phyloP scores from a whole-genome alignment of 2,888 invertebrate species.

The Neoascia interrupta region DNA sequence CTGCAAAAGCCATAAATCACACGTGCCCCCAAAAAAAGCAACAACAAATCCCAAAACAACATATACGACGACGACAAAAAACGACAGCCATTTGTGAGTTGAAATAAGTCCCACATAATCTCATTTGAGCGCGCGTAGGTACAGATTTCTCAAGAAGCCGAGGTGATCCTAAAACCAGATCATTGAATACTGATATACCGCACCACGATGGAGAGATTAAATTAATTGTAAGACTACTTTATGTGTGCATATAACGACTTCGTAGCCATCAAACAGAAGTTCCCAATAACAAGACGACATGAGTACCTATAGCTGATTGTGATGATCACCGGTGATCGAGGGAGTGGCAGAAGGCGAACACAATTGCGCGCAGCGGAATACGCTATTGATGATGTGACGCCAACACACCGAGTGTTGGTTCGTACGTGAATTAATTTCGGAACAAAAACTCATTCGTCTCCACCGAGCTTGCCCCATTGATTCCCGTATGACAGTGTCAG shows the following conservation, averaged over 20 bases:
- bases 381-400: constrained; percentile 48
- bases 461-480: not conserved
- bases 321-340: constrained; percentile 51
- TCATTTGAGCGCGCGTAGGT: constrained; percentile 54
- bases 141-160: constrained; percentile 64
- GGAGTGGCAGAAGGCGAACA: constrained; percentile 62
- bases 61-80: not conserved
- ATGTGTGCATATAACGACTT: constrained; percentile 63
- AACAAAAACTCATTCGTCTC: constrained; percentile 36
- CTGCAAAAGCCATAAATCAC: constrained; percentile 62
- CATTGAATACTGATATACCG: constrained; percentile 60
- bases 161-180: constrained; percentile 65
- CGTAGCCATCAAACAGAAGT: constrained; percentile 66
- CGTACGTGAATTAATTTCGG: constrained; percentile 62
- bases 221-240: constrained; percentile 68
- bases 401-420: constrained; percentile 42
- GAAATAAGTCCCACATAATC: constrained; percentile 54
- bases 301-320: constrained; percentile 56
- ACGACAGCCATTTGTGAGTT: constrained; percentile 9
- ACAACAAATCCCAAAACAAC: constrained; percentile 15
- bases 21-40: constrained; percentile 32
- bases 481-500: not conserved
- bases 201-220: constrained; percentile 59
- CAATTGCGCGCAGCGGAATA: constrained; percentile 45
- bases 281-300: constrained; percentile 67